Conservation (phyloP, 30 jellyfish, hydroid and myxozoan genomes). For the Chironex yamaguchii region DNA sequence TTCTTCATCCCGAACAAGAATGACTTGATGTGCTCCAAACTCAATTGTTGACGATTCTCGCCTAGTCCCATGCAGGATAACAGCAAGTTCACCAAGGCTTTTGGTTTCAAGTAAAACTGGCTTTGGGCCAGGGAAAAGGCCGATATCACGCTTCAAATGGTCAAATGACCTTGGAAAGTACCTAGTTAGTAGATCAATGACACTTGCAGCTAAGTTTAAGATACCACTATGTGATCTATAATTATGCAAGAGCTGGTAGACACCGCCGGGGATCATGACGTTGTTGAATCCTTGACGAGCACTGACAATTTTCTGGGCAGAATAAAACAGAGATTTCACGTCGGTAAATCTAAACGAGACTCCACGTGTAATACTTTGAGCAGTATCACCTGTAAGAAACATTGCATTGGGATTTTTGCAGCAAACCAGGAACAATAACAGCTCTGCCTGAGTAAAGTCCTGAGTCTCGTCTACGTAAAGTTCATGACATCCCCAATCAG, state of each 20-base stretch:
- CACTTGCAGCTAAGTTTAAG: constrained; percentile 71
- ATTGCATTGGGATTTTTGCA: constrained; percentile 80
- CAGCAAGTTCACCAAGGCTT: constrained; percentile 75
- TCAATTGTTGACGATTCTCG: constrained; percentile 87
- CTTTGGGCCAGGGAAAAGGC: constrained; percentile 92
- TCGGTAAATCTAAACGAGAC: constrained; percentile 89
- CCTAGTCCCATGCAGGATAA: constrained; percentile 79
- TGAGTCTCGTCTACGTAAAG: constrained; percentile 90
- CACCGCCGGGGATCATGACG: constrained; percentile 62
- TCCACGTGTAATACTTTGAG: constrained; percentile 90
- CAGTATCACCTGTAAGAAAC: constrained; percentile 94
- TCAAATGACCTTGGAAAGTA: constrained; percentile 88
- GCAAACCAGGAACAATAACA: constrained; percentile 68
- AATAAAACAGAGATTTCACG: constrained; percentile 65
- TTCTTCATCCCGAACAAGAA: constrained; percentile 77
- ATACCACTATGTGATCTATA: constrained; percentile 92
- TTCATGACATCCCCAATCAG: constrained; percentile 80
- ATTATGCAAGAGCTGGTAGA: constrained; percentile 80
- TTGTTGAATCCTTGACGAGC: not conserved
- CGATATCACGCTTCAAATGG: constrained; percentile 70
- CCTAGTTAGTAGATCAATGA: constrained; percentile 60
- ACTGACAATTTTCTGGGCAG: constrained; percentile 51
- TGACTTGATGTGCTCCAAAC: constrained; percentile 97
- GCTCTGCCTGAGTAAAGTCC: constrained; percentile 90
- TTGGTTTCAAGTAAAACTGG: constrained; percentile 83